A percentile compares a stretch with the other conserved stretches of the same genome.
These are phyloP conservation scores for Agrilus mali DNA, from an alignment of 2,888 invertebrate genomes.

Conservation along the genomic window DNA sequence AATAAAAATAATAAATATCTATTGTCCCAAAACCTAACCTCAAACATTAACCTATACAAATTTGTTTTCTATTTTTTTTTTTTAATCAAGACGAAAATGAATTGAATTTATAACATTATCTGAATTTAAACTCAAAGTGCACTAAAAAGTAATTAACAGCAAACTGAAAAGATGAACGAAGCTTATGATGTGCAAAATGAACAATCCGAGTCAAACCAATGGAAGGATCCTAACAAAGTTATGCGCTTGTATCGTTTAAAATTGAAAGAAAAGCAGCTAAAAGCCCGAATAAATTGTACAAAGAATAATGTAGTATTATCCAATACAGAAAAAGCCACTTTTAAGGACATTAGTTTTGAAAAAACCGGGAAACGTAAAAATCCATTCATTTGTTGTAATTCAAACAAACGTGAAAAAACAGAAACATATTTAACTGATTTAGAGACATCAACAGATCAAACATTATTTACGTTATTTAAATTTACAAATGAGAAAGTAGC, in stretches of 20 bases:
- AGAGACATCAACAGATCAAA: slow-evolving; percentile 43
- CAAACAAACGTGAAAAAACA: slow-evolving; percentile 16
- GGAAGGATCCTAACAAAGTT: slow-evolving; percentile 49
- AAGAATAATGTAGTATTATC: neutral
- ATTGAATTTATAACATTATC: no score
- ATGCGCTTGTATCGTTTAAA: slow-evolving; percentile 68
- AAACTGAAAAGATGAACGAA: no score
- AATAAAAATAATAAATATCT: no score
- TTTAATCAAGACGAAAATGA: no score
- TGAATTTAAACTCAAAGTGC: no score
- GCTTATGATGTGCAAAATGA: no score
- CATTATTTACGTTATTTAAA: slow-evolving; percentile 43
- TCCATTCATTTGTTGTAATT: slow-evolving; percentile 48
- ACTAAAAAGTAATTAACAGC: no score
- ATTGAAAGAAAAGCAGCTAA: slow-evolving; percentile 62
- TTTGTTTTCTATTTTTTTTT: no score
- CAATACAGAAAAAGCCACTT: slow-evolving; percentile 14
- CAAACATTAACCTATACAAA: no score
- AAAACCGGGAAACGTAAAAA: slow-evolving; percentile 51
- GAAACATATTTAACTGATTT: slow-evolving; percentile 9
- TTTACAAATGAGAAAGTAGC: slow-evolving; percentile 30
- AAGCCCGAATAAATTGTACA: slow-evolving; percentile 46
- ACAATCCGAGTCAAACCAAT: slow-evolving; percentile 27
- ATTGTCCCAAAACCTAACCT: no score
- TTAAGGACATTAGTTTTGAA: slow-evolving; percentile 21